Conservation (phyloP, 2,113 vertebrate species). For the Microcebus murinus region DNA sequence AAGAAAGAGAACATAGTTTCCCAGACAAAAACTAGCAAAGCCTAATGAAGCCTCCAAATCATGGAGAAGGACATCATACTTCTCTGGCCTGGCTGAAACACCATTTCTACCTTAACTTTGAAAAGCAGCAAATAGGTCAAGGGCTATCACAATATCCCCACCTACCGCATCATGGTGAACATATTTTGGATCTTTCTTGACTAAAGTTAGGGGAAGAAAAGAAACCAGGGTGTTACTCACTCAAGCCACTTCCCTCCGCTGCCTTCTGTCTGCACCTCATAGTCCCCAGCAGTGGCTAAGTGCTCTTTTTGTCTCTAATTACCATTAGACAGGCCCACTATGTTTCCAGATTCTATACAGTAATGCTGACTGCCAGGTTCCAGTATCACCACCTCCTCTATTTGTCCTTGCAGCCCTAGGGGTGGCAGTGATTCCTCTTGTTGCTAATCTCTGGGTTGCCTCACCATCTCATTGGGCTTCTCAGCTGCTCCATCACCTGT, state of each 20-base stretch:
- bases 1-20: constrained; percentile 20
- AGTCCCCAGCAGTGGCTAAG: neutral
- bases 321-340: neutral
- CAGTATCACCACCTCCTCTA: neutral
- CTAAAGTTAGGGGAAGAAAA: neutral
- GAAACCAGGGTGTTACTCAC: neutral
- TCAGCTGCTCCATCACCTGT: neutral
- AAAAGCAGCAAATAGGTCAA: neutral
- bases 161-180: neutral
- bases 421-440: neutral
- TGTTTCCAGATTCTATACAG: neutral
- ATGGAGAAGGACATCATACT: neutral
- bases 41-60: neutral
- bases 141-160: no score
- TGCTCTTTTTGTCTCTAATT: neutral
- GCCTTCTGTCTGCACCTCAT: neutral
- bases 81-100: neutral
- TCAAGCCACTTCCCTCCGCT: neutral
- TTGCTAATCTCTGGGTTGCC: neutral
- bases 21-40: neutral
- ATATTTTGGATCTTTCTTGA: neutral
- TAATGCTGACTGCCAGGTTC: neutral
- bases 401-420: neutral
- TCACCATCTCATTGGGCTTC: neutral
- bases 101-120: neutral